Conservation (phyloP, 2,888 invertebrate species). For the Malthinus flaveolus region DNA sequence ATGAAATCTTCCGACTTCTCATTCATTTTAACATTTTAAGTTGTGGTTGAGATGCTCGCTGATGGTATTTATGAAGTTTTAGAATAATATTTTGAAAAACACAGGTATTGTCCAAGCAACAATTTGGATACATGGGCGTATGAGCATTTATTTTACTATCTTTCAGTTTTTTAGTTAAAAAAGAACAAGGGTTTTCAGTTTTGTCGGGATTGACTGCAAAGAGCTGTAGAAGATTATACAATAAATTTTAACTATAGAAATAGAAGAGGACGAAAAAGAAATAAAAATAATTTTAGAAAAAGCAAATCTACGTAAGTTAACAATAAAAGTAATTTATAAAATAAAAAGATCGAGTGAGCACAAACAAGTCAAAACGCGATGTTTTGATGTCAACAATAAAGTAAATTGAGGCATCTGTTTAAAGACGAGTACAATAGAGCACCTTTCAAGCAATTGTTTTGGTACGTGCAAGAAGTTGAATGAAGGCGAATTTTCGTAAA, state of each 20-base stretch:
- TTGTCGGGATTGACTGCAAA: no score
- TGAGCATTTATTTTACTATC: no score
- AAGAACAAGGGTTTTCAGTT: no score
- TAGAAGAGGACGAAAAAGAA: neutral
- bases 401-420: slow-evolving; percentile 5
- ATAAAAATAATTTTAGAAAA: neutral
- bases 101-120: no score
- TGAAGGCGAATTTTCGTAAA: slow-evolving; percentile 41
- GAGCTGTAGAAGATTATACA: no score
- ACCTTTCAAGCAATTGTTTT: slow-evolving; percentile 5
- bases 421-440: slow-evolving; percentile 1
- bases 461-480: slow-evolving; percentile 19
- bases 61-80: no score
- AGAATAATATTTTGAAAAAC: no score
- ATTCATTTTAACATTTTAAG: no score
- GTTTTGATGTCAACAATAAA: slow-evolving; percentile 6
- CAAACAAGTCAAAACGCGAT: neutral
- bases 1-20: no score
- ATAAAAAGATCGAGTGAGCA: neutral
- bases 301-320: neutral
- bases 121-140: no score
- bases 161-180: no score
- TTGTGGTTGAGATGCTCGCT: no score
- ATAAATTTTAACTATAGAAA: neutral
- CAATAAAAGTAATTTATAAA: neutral